Evolutionary conservation across 2,888 invertebrate species (phyloP).

Genomic region (Philonicus albiceps): DNA sequence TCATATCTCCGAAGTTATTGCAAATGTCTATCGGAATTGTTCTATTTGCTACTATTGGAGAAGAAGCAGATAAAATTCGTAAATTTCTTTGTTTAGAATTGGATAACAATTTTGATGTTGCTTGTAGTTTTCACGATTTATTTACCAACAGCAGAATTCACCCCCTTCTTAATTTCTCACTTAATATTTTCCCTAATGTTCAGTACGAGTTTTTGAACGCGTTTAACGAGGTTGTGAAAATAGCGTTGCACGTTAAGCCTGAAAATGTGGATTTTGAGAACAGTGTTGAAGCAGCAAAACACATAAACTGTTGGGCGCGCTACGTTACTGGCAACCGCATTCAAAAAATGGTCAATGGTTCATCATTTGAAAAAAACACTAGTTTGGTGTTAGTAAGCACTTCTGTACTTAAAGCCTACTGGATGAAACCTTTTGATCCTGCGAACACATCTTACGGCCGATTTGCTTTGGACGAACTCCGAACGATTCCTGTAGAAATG

Average conservation of each 20-base stretch:
- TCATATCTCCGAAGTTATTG: not conserved
- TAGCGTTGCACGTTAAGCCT: slow-evolving; percentile 51
- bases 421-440: slow-evolving; percentile 16
- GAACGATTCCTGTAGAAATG: slow-evolving; percentile 13
- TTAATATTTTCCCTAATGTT: not conserved
- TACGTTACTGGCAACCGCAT: slow-evolving; percentile 79
- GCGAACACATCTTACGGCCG: not conserved
- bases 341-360: slow-evolving; percentile 69
- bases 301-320: slow-evolving; percentile 80
- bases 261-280: slow-evolving; percentile 69
- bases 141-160: not conserved
- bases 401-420: slow-evolving; percentile 73
- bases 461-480: not conserved
- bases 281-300: slow-evolving; percentile 62
- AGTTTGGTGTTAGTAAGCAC: slow-evolving; percentile 77
- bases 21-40: not conserved
- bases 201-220: not conserved
- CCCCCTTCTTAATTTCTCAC: not conserved
- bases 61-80: not conserved
- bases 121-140: not conserved
- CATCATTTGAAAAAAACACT: slow-evolving; percentile 65
- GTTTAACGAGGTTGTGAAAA: not conserved
- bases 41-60: not conserved
- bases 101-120: not conserved
- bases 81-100: not conserved